Conservation (phyloP, 2,888 invertebrate genomes). For the Rugalucina vietnamica region DNA sequence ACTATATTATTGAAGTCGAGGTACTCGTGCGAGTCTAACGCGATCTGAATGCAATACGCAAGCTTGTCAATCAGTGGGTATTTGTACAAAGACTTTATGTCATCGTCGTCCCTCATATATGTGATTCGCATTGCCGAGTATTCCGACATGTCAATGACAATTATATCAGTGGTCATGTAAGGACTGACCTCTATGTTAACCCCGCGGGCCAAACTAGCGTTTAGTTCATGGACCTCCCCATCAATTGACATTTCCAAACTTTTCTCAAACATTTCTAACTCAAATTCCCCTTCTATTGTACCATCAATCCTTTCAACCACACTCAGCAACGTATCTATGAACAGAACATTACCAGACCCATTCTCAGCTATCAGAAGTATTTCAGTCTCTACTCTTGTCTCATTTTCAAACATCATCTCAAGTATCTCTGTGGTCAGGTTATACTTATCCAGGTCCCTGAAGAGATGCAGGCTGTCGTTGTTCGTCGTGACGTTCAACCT, state of each 20-base stretch:
- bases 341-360: neutral
- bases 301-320: neutral
- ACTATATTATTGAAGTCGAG: constrained; percentile 44
- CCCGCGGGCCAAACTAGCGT: constrained; percentile 28
- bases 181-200: constrained; percentile 45
- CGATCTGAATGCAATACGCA: constrained; percentile 47
- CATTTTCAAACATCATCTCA: constrained; percentile 23
- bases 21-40: constrained; percentile 31
- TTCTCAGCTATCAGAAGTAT: constrained; percentile 31
- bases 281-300: neutral
- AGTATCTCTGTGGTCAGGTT: constrained; percentile 17
- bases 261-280: neutral
- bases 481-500: constrained; percentile 31
- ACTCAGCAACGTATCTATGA: neutral
- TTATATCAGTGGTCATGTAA: neutral
- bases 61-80: constrained; percentile 37
- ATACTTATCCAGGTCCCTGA: constrained; percentile 27
- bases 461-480: neutral
- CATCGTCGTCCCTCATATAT: constrained; percentile 7
- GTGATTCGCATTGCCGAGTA: constrained; percentile 28
- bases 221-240: neutral
- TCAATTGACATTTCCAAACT: neutral
- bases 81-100: constrained; percentile 24
- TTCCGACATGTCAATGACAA: constrained; percentile 27
- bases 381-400: constrained; percentile 8